Evolutionary conservation across 2,113 vertebrate species (phyloP), one percentile per base, ranked within the genome.

Genomic region (Sorex araneus): DNA sequence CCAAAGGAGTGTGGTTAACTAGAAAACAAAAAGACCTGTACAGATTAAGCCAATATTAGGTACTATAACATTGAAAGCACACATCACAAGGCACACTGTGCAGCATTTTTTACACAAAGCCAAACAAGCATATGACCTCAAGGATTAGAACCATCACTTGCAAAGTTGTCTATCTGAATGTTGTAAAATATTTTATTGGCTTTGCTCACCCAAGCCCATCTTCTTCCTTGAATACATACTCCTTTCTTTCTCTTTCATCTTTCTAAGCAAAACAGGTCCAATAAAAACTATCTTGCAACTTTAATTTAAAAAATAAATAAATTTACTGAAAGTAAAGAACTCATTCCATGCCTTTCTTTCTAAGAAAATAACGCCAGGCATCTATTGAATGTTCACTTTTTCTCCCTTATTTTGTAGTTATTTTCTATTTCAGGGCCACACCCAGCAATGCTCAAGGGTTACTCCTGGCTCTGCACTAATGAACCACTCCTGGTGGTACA

Each of bases 1-100:
- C 23, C 32, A 88, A 94, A 36, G 73, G 85, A 82, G 4, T 40
- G 75, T 81, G 43, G 4, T 95, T 90, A 94, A 36, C 47, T 89
- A 60, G n/a, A 95, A 94, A 32, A 32, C 27, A 87, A 96, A 54
- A 84, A 5, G 6, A 4, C 27, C 76, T 86, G n/a, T 18, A 21
- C 40, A 91, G 43, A 93, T 60, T 75, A 91, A 91, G 75, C 47
- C 40, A 80, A 12, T 32, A 57, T 47, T 47, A 47, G 75, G 21
- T 47, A 64, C 74, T 86, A 76, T 91, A 83, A 40, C 28, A 47
- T 79, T 3, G 70, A 79, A 92, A 74, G 66, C 30, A 54, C 25
- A 45, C 21, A 75, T 74, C 70, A 78, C 34, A 87, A 91, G 57
- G 83, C 47, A 11, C 66, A 83, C 50, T 70, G 9, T 6, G 25